Base-by-base conservation (phyloP, 1,140 invertebrate genomes). In the Drosophila tani region DNA sequence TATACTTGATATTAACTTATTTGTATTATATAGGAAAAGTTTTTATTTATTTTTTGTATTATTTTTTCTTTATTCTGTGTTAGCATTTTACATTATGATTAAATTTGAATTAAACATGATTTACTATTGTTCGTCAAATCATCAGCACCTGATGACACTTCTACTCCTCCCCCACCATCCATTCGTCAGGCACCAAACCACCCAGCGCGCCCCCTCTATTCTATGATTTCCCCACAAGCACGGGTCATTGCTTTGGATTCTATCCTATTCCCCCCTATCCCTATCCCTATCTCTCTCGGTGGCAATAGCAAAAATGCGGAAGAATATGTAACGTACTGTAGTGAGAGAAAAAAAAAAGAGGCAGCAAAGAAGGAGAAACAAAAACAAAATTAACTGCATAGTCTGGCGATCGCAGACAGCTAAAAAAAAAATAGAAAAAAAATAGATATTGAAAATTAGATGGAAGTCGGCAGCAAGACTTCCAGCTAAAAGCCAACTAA, bases 261-360 rank as follows among this genome's bases (percentile, higher is more conserved):
- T n/a, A 32, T 58, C 50, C 32, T 14, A 21, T 38, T 41, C 35
- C 32, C n/a, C 21, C 38, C 38, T 43, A 43, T 14, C 19, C 32
- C 35, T 5, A 15, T 32, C 64, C 32, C 35, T 5, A 15, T 32
- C 64, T 17, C 40, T 32, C 24, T 17, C 12, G 15, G n/a, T 47
- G 40, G 62, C 47, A 55, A 53, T 27, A 76, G 41, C 38, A 60
- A 60, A 77, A 77, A 77, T 76, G 73, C 75, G 73, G 74, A 77
- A 77, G 74, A 76, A 77, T 68, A 56, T 77, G 49, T 59, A 71
- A 73, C 58, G 50, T 58, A 66, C 59, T 45, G 70, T 58, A 64
- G 55, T 46, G 76, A 43, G 38, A 62, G 65, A 64, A 51, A 64
- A 65, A 71, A 24, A 51, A 40, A 64, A 75, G 58, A 51, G 47